These are phyloP conservation scores for Temnothorax nylanderi DNA, from an alignment of 1,140 invertebrate genomes.

Conservation along the genomic window DNA sequence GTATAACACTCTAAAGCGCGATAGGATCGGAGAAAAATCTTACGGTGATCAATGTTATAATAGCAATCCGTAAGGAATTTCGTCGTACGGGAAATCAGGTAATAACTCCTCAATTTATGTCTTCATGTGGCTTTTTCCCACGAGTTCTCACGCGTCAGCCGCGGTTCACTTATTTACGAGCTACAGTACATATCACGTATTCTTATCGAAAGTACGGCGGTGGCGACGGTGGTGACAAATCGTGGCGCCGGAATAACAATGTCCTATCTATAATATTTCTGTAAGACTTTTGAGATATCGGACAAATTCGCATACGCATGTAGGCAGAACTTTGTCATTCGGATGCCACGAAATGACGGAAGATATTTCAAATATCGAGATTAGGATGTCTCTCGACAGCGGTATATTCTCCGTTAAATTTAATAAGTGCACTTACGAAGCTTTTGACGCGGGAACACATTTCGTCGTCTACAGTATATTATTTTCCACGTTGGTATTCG, in stretches of 20 bases:
- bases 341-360: not conserved
- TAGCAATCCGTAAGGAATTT: conserved; percentile 53
- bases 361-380: not conserved
- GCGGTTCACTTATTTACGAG: conserved; percentile 41
- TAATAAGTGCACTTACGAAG: not conserved
- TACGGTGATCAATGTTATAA: conserved; percentile 71
- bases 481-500: conserved; percentile 7
- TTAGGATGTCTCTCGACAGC: not conserved
- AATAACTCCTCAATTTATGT: conserved; percentile 55
- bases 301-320: not conserved
- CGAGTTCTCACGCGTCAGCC: conserved; percentile 28
- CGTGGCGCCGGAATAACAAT: conserved; percentile 2
- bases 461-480: not conserved
- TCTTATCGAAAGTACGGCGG: conserved; percentile 15
- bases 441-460: not conserved
- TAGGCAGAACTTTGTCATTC: not conserved
- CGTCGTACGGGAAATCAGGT: conserved; percentile 39
- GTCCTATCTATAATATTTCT: conserved; percentile 19
- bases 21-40: conserved; percentile 63
- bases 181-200: conserved; percentile 24
- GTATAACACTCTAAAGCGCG: conserved; percentile 62
- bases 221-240: conserved; percentile 12
- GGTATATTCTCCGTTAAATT: not conserved
- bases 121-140: conserved; percentile 16
- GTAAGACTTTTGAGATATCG: not conserved